Conservation (phyloP, 2,113 vertebrate genomes). For the Mesoclemmys tuberculata region DNA sequence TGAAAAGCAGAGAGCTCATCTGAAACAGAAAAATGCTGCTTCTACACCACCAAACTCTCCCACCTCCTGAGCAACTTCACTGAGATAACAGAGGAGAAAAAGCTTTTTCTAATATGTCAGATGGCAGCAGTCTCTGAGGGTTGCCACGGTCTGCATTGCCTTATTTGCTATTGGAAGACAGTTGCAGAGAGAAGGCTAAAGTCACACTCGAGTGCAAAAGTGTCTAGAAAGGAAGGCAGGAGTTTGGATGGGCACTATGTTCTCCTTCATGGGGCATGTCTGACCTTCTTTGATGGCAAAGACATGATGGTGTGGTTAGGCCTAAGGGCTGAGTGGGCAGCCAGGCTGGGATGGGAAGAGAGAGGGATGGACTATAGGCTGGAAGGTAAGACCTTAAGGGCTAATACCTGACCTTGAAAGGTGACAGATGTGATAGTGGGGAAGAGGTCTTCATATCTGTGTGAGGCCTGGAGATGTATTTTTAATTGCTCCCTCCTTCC, state of each 20-base stretch:
- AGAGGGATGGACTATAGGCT: background rate
- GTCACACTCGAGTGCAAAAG: background rate
- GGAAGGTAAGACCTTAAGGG: background rate
- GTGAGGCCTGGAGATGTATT: background rate
- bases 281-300: background rate
- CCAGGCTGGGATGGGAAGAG: background rate
- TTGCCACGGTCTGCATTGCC: background rate
- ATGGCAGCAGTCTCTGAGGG: background rate
- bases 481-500: background rate
- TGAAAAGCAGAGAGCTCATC: background rate
- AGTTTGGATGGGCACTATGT: background rate
- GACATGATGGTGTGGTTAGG: background rate
- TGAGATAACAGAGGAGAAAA: background rate
- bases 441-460: background rate
- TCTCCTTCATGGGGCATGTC: background rate
- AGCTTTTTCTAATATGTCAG: background rate
- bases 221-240: background rate
- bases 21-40: background rate
- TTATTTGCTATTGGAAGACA: background rate
- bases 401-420: background rate
- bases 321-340: background rate
- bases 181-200: background rate
- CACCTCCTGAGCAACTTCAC: background rate
- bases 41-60: background rate
- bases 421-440: background rate